These are phyloP conservation scores for Ophiodon elongatus DNA, from an alignment of 2,113 vertebrate species.

Conservation along the genomic window DNA sequence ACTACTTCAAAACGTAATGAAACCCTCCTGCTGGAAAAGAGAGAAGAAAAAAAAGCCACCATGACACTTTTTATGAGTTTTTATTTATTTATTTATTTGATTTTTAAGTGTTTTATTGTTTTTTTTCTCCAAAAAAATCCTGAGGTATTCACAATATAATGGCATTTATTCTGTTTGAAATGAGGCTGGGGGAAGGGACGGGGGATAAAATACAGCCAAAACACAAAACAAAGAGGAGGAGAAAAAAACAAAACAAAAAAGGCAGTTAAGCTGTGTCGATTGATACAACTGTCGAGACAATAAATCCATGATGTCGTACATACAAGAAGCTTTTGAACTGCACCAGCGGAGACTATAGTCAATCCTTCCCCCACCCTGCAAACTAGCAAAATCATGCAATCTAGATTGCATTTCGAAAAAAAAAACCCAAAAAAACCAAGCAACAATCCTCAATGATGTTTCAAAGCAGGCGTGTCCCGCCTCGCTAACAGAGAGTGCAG, in stretches of 20 bases:
- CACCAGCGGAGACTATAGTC: slow-evolving; percentile 22
- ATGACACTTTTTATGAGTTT: slow-evolving; percentile 72
- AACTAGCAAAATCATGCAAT: slow-evolving; percentile 69
- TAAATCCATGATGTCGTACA: slow-evolving; percentile 56
- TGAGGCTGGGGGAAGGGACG: slow-evolving; percentile 58
- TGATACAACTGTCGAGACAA: slow-evolving; percentile 62
- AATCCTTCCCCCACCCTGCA: slow-evolving; percentile 35
- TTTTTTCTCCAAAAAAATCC: slow-evolving; percentile 86
- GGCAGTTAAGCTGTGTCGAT: slow-evolving; percentile 71
- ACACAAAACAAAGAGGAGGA: slow-evolving; percentile 19
- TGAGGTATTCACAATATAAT: slow-evolving; percentile 91
- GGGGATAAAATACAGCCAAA: slow-evolving; percentile 64
- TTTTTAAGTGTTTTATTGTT: slow-evolving; percentile 84
- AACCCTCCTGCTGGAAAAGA: not conserved
- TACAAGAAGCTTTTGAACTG: slow-evolving; percentile 55
- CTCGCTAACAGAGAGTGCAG: slow-evolving; percentile 45
- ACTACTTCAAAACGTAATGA: not conserved
- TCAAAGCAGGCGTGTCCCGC: slow-evolving; percentile 38
- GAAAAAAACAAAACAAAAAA: not conserved
- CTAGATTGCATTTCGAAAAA: slow-evolving; percentile 41
- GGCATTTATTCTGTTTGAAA: slow-evolving; percentile 86
- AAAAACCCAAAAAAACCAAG: no score
- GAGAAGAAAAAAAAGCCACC: not conserved
- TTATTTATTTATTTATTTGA: slow-evolving; percentile 83
- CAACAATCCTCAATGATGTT: slow-evolving; percentile 34